Evolutionary conservation across 2,888 invertebrate species (phyloP).

Genomic region (Mystacides longicornis): DNA sequence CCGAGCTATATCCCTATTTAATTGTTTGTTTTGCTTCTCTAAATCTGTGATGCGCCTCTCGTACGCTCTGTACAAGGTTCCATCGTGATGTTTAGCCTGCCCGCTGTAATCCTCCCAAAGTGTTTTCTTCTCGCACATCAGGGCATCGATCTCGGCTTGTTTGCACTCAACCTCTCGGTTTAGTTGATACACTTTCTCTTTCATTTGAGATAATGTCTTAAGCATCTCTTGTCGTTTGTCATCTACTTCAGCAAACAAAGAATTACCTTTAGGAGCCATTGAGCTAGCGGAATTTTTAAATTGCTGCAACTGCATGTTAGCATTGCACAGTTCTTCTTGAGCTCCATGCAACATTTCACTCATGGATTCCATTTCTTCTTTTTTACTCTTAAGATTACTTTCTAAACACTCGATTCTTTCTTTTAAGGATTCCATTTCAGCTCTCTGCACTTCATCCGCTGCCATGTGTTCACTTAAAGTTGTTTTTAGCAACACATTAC

Average conservation of each 20-base stretch:
- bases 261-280: conserved; percentile 55
- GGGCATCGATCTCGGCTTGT: conserved; percentile 40
- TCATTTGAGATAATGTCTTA: conserved; percentile 50
- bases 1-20: conserved; percentile 38
- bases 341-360: conserved; percentile 24
- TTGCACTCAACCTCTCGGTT: conserved; percentile 42
- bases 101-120: conserved; percentile 46
- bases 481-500: conserved; percentile 13
- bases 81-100: conserved; percentile 35
- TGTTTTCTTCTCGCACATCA: conserved; percentile 43
- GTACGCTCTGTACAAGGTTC: conserved; percentile 40
- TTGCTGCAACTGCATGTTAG: conserved; percentile 20
- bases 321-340: conserved; percentile 21
- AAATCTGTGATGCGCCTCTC: conserved; percentile 42
- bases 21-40: conserved; percentile 39
- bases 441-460: conserved; percentile 10
- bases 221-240: conserved; percentile 59
- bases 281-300: conserved; percentile 17
- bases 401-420: conserved; percentile 21
- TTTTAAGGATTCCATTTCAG: conserved; percentile 17
- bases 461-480: conserved; percentile 9
- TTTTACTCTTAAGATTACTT: conserved; percentile 22
- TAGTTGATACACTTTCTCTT: conserved; percentile 49
- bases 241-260: conserved; percentile 58
- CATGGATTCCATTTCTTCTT: conserved; percentile 19